Evolutionary conservation across 2,113 vertebrate species (phyloP), one percentile per base, ranked within the genome.

Genomic region (Corythornis cristatus): DNA sequence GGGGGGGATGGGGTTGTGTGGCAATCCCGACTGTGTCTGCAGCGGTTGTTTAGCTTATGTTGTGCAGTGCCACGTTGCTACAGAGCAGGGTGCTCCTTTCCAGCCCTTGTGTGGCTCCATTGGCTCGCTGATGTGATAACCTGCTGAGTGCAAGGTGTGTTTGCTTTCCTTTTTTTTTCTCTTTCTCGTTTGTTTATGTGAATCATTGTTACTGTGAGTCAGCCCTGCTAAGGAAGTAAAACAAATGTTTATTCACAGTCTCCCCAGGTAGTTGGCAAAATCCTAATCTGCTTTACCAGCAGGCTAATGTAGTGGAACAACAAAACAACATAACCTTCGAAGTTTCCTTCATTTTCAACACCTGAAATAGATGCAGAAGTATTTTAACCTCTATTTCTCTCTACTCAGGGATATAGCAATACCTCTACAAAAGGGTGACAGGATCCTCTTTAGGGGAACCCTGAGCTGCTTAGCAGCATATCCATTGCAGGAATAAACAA

Each of bases 181-280:
- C 21, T 14, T 15, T 45, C 54, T 33, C 79, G 33, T 96, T 96
- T 95, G 67, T 81, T 91, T 71, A 57, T 53, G 31, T 95, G 91
- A 95, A 67, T 89, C 89, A 88, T 67, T 64, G 85, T 89, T 78
- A 78, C 87, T 50, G 13, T 89, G 88, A 93, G 54, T 95, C 85
- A 85, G 56, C 60, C 48, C 57, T 42, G 51, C 71, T 83, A 88
- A 93, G 93, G 67, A 93, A 83, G 79, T 74, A 80, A 93, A 92
- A 58, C 70, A 93, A 96, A 92, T 25, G 4, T 94, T 96, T 95
- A 45, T 83, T 66, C 53, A 80, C 13, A 16, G 48, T 67, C 72
- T 93, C 84, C 58, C 76, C 1, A 13, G 23, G 67, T 74, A 64
- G 48, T 3, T 92, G 93, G 93, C 88, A 91, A 91, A 88, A 83